phyloP scores from a whole-genome alignment of 2,797 vertebrate genomes.

The Alectoris magna region DNA sequence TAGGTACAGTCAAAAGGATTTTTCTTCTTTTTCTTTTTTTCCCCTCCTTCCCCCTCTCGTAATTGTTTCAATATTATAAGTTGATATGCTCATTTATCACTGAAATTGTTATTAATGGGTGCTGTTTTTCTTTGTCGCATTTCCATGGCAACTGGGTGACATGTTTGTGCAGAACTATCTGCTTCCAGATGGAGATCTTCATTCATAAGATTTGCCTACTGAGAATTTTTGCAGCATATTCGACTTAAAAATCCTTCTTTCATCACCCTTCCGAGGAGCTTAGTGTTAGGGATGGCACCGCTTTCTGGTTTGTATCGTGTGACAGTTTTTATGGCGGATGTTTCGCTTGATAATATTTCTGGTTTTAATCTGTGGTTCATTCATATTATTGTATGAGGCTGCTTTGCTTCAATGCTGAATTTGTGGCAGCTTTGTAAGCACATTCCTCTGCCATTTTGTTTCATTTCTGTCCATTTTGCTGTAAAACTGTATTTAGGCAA shows the following conservation, averaged over 20 bases:
- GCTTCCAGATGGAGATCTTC: constrained; percentile 74
- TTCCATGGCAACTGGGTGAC: constrained; percentile 56
- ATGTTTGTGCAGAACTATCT: constrained; percentile 59
- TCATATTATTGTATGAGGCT: neutral
- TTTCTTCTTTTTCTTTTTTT: neutral
- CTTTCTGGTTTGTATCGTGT: neutral
- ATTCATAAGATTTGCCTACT: constrained; percentile 59
- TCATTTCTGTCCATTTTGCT: neutral
- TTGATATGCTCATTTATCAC: constrained; percentile 34
- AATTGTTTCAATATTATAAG: constrained; percentile 36
- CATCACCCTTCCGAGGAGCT: neutral
- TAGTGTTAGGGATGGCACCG: neutral
- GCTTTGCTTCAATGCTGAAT: neutral
- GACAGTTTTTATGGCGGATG: neutral
- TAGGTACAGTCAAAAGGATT: neutral
- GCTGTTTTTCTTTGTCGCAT: constrained; percentile 25
- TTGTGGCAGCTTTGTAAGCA: neutral
- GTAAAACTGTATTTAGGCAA: neutral
- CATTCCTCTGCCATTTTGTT: neutral
- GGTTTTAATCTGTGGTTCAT: constrained; percentile 6
- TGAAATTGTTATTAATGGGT: constrained; percentile 48
- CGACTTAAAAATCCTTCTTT: constrained; percentile 27
- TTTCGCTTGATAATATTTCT: neutral
- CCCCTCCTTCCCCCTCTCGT: neutral
- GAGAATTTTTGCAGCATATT: constrained; percentile 45